Conservation (phyloP, 2,797 vertebrate species). For the Aeoliscus strigatus region DNA sequence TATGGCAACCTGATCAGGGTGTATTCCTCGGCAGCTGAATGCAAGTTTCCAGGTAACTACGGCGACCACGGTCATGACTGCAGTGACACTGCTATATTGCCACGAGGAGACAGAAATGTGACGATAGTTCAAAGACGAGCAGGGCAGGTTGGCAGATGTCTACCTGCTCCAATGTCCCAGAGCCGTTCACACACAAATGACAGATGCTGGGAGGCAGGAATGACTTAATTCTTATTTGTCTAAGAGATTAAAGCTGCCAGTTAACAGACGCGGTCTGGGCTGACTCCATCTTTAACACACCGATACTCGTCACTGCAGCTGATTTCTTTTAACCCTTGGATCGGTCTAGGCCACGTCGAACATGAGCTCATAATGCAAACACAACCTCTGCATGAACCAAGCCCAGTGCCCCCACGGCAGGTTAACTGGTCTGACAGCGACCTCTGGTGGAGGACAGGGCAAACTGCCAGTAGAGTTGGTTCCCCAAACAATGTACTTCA, state of each 20-base stretch:
- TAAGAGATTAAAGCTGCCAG: constrained; percentile 5
- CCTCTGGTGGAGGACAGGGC: constrained; percentile 52
- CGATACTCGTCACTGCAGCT: neutral
- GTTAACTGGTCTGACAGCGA: constrained; percentile 34
- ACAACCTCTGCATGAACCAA: constrained; percentile 45
- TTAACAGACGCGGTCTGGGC: constrained; percentile 5
- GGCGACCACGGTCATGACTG: constrained; percentile 48
- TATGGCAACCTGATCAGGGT: constrained; percentile 55
- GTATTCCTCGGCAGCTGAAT: constrained; percentile 28
- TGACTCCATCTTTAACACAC: too few species aligned
- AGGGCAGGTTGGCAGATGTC: constrained; percentile 18
- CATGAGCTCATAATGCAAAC: constrained; percentile 39
- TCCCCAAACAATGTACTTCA: too few species aligned
- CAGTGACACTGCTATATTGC: constrained; percentile 40
- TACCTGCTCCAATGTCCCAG: constrained; percentile 30
- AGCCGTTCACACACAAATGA: constrained; percentile 16
- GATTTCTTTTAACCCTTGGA: constrained; percentile 20
- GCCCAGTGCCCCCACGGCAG: constrained; percentile 8
- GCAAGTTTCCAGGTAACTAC: constrained; percentile 53
- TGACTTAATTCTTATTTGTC: constrained; percentile 1
- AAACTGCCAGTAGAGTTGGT: constrained; percentile 18
- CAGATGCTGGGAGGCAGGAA: constrained; percentile 5
- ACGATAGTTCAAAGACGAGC: constrained; percentile 14
- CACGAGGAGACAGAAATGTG: constrained; percentile 8
- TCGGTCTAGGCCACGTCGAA: constrained; percentile 14